Evolutionary conservation across 1,140 invertebrate genomes (phyloP).

Genomic region (Pygmarrhopalites habei): DNA sequence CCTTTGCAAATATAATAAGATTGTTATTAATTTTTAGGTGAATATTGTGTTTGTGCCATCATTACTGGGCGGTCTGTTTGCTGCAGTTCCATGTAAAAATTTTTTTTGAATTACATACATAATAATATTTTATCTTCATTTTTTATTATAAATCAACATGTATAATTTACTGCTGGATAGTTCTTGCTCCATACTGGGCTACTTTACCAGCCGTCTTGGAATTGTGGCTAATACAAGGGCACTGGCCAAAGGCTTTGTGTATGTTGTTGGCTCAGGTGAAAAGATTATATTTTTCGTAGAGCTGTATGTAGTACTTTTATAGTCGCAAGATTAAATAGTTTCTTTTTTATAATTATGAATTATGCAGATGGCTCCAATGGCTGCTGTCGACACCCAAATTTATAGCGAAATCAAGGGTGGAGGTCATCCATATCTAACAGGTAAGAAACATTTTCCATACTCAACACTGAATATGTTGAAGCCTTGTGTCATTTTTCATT

Average conservation of each 20-base stretch:
- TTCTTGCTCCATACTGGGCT: slow-evolving; percentile 92
- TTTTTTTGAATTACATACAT: too few species aligned
- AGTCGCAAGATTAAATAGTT: too few species aligned
- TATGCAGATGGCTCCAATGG: slow-evolving; percentile 77
- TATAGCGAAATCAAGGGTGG: slow-evolving; percentile 95
- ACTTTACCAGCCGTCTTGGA: slow-evolving; percentile 87
- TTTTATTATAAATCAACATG: too few species aligned
- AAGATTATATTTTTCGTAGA: too few species aligned
- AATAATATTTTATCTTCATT: too few species aligned
- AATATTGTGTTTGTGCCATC: slow-evolving; percentile 42
- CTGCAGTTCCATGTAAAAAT: slow-evolving; percentile 87
- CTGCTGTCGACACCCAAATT: slow-evolving; percentile 83
- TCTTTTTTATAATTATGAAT: too few species aligned
- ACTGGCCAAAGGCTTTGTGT: slow-evolving; percentile 63
- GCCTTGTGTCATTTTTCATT: too few species aligned
- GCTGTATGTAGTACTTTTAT: too few species aligned
- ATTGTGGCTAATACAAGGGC: slow-evolving; percentile 81
- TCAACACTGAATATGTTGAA: too few species aligned
- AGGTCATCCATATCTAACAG: slow-evolving; percentile 94
- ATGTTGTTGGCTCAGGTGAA: slow-evolving; percentile 70
- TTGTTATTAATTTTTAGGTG: slow-evolving; percentile 24
- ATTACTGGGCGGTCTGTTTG: slow-evolving; percentile 83
- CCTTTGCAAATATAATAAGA: too few species aligned
- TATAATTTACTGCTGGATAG: too few species aligned
- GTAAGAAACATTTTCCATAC: too few species aligned